Percentiles rank a stretch among this genome's conserved stretches.
Conservation (phyloP, 1,140 invertebrate species). For the Neotoxoptera formosana region DNA sequence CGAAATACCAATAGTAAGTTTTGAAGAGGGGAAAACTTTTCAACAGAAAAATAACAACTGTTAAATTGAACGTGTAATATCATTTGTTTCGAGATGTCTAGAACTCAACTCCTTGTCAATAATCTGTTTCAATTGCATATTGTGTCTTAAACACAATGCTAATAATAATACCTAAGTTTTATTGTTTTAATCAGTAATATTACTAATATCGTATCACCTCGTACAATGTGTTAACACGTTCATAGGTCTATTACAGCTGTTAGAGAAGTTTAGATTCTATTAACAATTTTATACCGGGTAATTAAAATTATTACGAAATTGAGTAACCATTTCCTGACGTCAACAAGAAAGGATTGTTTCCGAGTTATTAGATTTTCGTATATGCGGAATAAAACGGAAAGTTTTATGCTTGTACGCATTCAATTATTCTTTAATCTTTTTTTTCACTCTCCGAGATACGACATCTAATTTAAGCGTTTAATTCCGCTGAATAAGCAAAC, state of each 20-base stretch:
- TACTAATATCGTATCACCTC: background rate
- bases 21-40: background rate
- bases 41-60: slow-evolving; percentile 2
- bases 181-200: background rate
- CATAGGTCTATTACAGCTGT: background rate
- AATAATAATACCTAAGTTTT: background rate
- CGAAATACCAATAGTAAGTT: background rate
- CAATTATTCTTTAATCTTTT: slow-evolving; percentile 53
- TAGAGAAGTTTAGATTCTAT: background rate
- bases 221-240: background rate
- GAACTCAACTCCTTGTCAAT: background rate
- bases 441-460: background rate
- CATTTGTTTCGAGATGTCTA: background rate
- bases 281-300: background rate
- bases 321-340: background rate
- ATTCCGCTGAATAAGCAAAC: slow-evolving; percentile 48
- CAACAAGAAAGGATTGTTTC: slow-evolving; percentile 35
- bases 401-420: slow-evolving; percentile 38
- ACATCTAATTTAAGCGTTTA: slow-evolving; percentile 52
- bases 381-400: background rate
- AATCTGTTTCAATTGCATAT: background rate
- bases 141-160: background rate
- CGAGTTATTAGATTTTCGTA: slow-evolving; percentile 16
- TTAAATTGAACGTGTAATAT: background rate
- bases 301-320: background rate